These are phyloP conservation scores for Leuctra nigra DNA, from an alignment of 2,888 invertebrate species.

Conservation along the genomic window DNA sequence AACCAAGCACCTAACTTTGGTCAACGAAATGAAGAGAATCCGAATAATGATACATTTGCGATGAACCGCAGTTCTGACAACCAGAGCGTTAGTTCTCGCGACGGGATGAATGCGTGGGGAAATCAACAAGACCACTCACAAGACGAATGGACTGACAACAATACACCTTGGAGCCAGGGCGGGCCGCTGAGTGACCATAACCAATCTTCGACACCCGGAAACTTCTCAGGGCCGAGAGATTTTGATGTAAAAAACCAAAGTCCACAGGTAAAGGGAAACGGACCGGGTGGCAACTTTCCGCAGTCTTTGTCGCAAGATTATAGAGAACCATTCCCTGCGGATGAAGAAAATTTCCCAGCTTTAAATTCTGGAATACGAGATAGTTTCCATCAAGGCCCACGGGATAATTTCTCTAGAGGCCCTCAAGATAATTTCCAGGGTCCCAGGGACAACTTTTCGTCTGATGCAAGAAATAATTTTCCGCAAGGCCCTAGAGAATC, in stretches of 20 bases:
- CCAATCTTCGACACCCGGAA: not conserved
- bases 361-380: constrained; percentile 16
- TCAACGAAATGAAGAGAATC: not conserved
- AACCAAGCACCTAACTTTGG: constrained; percentile 20
- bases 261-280: not conserved
- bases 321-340: too few species aligned
- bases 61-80: too few species aligned
- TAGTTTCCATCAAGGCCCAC: not conserved
- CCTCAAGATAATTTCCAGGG: not conserved
- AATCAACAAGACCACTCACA: too few species aligned
- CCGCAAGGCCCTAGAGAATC: not conserved
- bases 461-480: not conserved
- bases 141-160: too few species aligned
- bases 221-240: not conserved
- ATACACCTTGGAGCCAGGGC: too few species aligned
- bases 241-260: too few species aligned
- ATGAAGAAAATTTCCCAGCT: not conserved
- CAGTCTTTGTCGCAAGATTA: too few species aligned
- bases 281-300: too few species aligned
- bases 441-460: not conserved
- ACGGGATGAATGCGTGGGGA: too few species aligned
- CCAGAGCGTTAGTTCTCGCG: too few species aligned
- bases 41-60: constrained; percentile 23
- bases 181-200: not conserved
- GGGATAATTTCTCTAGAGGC: constrained; percentile 6